Conservation (phyloP, 2,888 invertebrate species). For the Chaetoderma sp. region DNA sequence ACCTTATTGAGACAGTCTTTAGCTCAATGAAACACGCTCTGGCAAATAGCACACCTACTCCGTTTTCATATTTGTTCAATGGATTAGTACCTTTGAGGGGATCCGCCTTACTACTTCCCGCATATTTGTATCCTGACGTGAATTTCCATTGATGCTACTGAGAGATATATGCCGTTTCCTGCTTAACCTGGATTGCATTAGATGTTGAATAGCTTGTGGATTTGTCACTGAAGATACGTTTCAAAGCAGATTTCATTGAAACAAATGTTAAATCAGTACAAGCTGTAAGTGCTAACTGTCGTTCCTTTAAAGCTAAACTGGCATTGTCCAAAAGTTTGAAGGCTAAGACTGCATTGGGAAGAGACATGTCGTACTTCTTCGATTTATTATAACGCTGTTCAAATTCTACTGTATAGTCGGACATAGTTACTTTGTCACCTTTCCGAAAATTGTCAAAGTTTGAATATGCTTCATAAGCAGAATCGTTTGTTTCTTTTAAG, state of each 20-base stretch:
- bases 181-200: no score
- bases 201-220: no score
- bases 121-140: not conserved
- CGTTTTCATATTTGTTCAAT: not conserved
- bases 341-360: constrained; percentile 2
- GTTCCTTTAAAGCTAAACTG: not conserved
- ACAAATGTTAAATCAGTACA: not conserved
- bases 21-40: not conserved
- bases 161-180: no score
- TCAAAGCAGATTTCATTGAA: constrained; percentile 7
- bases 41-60: not conserved
- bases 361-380: not conserved
- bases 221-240: not conserved
- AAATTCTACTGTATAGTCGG: constrained; percentile 6
- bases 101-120: not conserved
- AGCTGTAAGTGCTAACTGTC: not conserved
- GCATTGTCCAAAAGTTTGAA: not conserved
- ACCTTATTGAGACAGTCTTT: not conserved
- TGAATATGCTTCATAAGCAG: not conserved
- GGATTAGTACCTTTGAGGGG: constrained; percentile 9
- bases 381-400: not conserved
- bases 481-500: not conserved
- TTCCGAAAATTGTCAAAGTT: not conserved
- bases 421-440: not conserved
- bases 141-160: not conserved